These are phyloP conservation scores for Ammospiza caudacuta DNA, from an alignment of 2,113 vertebrate genomes.

Conservation along the genomic window DNA sequence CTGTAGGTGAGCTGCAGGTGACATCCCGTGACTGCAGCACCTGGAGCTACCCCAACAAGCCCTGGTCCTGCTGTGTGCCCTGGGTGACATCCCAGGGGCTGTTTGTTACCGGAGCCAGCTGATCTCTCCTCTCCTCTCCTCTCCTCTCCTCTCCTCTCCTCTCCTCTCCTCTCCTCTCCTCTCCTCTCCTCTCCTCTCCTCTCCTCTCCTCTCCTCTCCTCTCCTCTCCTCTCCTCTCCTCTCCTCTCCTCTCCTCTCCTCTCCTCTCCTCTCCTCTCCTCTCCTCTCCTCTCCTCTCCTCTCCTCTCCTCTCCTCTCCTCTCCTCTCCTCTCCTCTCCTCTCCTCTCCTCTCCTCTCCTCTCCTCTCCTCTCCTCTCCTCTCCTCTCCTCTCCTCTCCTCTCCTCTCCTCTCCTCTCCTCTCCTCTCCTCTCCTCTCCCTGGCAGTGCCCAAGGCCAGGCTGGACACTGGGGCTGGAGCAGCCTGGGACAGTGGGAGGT, in stretches of 20 bases:
- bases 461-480: neutral
- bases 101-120: neutral
- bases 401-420: too few species aligned
- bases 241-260: neutral
- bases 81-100: neutral
- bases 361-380: neutral
- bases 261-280: too few species aligned
- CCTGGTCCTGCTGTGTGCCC: too few species aligned
- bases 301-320: neutral
- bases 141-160: too few species aligned
- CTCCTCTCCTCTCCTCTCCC: neutral
- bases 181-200: too few species aligned
- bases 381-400: neutral
- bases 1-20: too few species aligned
- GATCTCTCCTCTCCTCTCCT: neutral
- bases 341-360: too few species aligned
- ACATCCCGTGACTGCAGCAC: too few species aligned
- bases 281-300: neutral
- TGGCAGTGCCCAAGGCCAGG: neutral
- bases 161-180: neutral
- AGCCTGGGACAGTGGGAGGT: neutral
- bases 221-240: too few species aligned
- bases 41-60: too few species aligned
- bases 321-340: neutral
- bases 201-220: neutral